These are phyloP conservation scores for Phortica magna DNA, from an alignment of 2,888 invertebrate genomes.

Conservation along the genomic window DNA sequence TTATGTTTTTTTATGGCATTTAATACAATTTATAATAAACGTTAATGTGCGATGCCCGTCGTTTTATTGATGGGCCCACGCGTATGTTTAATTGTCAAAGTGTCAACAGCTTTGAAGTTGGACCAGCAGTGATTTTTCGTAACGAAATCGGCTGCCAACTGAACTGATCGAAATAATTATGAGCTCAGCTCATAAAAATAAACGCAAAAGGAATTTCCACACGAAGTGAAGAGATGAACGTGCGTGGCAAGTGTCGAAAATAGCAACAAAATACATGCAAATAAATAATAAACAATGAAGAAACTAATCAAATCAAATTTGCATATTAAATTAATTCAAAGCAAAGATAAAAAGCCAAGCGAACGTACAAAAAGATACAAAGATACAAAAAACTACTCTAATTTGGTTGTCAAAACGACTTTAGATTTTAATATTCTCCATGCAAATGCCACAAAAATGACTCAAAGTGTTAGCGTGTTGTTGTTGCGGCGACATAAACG, in stretches of 20 bases:
- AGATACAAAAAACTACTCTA: constrained; percentile 57
- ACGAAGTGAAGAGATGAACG: constrained; percentile 39
- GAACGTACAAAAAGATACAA: constrained; percentile 38
- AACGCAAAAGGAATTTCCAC: constrained; percentile 62
- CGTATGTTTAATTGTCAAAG: neutral
- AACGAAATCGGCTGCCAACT: neutral
- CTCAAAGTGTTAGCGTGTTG: neutral
- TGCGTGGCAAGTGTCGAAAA: constrained; percentile 69
- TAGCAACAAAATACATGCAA: neutral
- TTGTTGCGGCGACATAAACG: neutral
- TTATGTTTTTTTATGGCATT: no score
- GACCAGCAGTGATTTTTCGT: no score
- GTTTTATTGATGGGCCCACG: constrained; percentile 12
- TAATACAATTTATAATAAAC: neutral
- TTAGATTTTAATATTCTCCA: constrained; percentile 51
- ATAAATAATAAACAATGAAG: constrained; percentile 4
- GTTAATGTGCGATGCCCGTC: neutral
- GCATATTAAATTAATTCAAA: constrained; percentile 68
- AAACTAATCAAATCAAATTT: constrained; percentile 46
- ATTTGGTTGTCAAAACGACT: constrained; percentile 69
- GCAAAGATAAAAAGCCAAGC: constrained; percentile 41
- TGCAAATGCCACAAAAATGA: constrained; percentile 28
- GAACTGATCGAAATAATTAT: constrained; percentile 55
- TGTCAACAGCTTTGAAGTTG: neutral
- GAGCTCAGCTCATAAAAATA: constrained; percentile 70